These are phyloP conservation scores for Montifringilla adamsi DNA, from an alignment of 2,113 vertebrate genomes.

Conservation along the genomic window DNA sequence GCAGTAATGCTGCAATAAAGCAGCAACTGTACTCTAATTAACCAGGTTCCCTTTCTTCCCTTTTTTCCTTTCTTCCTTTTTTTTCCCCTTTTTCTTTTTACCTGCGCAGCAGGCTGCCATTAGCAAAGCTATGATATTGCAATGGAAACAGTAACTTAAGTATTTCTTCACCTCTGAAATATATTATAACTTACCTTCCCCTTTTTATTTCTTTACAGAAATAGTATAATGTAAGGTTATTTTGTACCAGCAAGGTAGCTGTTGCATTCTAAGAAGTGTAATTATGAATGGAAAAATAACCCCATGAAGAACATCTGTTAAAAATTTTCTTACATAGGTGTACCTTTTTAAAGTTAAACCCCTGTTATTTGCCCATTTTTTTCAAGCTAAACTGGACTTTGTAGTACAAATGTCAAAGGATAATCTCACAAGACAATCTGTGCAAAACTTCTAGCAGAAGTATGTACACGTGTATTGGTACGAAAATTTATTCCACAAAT, in stretches of 20 bases:
- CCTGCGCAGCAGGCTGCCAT: slow-evolving; percentile 30
- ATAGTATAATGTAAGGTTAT: not conserved
- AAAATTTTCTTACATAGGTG: not conserved
- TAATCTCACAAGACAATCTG: not conserved
- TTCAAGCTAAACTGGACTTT: not conserved
- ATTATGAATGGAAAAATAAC: slow-evolving; percentile 18
- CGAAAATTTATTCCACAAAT: not conserved
- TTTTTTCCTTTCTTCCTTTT: not conserved
- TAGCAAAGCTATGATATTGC: slow-evolving; percentile 50
- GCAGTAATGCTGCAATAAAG: slow-evolving; percentile 67
- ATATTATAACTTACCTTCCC: not conserved
- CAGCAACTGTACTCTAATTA: slow-evolving; percentile 77
- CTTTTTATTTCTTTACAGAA: not conserved
- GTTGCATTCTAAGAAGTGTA: not conserved
- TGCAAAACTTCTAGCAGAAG: not conserved
- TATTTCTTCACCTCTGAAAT: slow-evolving; percentile 24
- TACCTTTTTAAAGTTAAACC: slow-evolving; percentile 4
- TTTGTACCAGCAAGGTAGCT: slow-evolving; percentile 6
- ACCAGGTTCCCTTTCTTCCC: slow-evolving; percentile 5
- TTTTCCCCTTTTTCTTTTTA: not conserved
- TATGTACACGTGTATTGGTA: not conserved
- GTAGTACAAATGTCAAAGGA: not conserved
- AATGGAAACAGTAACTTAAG: slow-evolving; percentile 18
- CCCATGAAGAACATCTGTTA: not conserved
- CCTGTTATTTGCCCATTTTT: not conserved